Evolutionary conservation across 2,888 invertebrate species (phyloP).

Genomic region (Heliconius aoede): DNA sequence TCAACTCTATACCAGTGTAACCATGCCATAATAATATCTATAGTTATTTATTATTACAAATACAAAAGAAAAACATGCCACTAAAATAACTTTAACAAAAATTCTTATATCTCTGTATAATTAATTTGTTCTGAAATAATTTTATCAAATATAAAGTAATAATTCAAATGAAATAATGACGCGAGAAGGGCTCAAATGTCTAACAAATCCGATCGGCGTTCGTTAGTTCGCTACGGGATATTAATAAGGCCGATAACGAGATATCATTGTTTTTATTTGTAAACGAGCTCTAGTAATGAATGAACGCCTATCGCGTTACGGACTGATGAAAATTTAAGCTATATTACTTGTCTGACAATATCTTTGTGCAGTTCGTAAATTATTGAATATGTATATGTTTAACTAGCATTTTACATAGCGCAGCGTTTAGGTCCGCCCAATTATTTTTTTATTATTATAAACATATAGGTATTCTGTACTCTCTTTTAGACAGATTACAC

Average conservation of each 20-base stretch:
- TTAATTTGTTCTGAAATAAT: neutral
- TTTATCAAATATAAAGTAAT: constrained; percentile 30
- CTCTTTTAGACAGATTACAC: neutral
- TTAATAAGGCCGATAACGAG: constrained; percentile 64
- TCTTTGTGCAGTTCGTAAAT: neutral
- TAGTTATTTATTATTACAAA: neutral
- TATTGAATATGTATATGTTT: neutral
- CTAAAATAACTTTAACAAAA: neutral
- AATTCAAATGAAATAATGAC: constrained; percentile 49
- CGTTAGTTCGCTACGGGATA: constrained; percentile 55
- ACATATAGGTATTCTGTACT: too few relatives aligned
- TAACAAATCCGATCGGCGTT: constrained; percentile 51
- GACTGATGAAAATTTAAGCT: constrained; percentile 35
- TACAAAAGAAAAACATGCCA: too few relatives aligned
- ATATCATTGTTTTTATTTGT: constrained; percentile 56
- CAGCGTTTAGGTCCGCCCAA: too few relatives aligned
- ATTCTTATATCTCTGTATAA: too few relatives aligned
- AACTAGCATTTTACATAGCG: neutral
- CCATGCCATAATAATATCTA: too few relatives aligned
- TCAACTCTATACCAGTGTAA: too few relatives aligned
- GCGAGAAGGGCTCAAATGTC: constrained; percentile 48
- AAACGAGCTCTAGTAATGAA: constrained; percentile 61
- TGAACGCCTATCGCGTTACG: constrained; percentile 52
- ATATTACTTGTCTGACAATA: constrained; percentile 6
- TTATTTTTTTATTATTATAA: too few relatives aligned